Evolutionary conservation across 2,113 vertebrate species (phyloP).

Genomic region (Dissostichus mawsoni): DNA sequence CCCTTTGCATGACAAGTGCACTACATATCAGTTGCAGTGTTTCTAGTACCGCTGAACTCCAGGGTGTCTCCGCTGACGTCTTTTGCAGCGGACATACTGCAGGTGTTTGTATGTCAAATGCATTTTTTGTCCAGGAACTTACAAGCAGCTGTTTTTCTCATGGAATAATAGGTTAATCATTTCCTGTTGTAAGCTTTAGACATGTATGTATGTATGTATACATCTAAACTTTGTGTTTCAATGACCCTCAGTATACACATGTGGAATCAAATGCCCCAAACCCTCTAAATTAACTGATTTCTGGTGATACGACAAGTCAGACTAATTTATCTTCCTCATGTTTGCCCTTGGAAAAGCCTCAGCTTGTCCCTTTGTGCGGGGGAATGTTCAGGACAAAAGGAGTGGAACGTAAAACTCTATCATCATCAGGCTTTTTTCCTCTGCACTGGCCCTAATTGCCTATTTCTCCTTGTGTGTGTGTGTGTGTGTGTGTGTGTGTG

Average conservation of each 20-base stretch:
- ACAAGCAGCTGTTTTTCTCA: slow-evolving; percentile 15
- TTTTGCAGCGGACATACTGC: slow-evolving; percentile 6
- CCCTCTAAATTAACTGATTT: slow-evolving; percentile 31
- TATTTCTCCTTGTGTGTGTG: slow-evolving; percentile 64
- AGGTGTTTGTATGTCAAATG: slow-evolving; percentile 4
- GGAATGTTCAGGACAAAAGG: slow-evolving; percentile 53
- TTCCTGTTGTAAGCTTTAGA: slow-evolving; percentile 17
- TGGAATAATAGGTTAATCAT: not conserved
- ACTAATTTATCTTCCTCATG: slow-evolving; percentile 49
- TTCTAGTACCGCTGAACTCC: not conserved
- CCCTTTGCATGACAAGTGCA: not conserved
- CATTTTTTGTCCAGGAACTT: not conserved
- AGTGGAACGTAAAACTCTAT: slow-evolving; percentile 41
- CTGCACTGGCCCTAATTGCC: slow-evolving; percentile 58
- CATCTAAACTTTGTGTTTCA: slow-evolving; percentile 39
- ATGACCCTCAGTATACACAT: slow-evolving; percentile 2
- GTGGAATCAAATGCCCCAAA: slow-evolving; percentile 24
- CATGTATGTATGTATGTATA: not conserved
- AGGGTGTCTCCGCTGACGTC: not conserved
- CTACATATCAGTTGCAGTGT: not conserved
- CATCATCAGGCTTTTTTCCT: slow-evolving; percentile 51
- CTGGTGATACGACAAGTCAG: slow-evolving; percentile 7
- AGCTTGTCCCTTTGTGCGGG: slow-evolving; percentile 49
- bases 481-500: not conserved
- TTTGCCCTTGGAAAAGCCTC: slow-evolving; percentile 59